phyloP scores from a whole-genome alignment of 2,888 invertebrate genomes.

The Acleris laterana region DNA sequence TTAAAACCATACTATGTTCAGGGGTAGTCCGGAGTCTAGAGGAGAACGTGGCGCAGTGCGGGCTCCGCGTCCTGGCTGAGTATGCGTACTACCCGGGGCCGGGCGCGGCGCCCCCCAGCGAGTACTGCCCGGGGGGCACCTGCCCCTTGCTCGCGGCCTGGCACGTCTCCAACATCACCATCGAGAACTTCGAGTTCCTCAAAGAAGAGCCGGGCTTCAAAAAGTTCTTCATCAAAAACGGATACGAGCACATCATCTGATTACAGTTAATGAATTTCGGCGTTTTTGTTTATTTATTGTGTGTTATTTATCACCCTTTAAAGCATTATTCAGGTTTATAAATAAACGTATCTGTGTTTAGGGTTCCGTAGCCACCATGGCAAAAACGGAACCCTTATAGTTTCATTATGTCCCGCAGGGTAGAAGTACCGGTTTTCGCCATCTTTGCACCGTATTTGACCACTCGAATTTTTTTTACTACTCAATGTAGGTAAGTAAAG shows the following conservation, averaged over 20 bases:
- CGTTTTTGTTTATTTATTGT: neutral
- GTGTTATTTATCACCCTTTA: neutral
- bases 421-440: too few species aligned
- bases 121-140: slow-evolving; percentile 69
- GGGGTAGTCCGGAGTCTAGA: slow-evolving; percentile 62
- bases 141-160: slow-evolving; percentile 72
- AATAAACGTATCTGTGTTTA: too few species aligned
- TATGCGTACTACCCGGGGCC: slow-evolving; percentile 69
- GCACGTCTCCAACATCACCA: slow-evolving; percentile 68
- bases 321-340: too few species aligned
- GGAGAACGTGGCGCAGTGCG: slow-evolving; percentile 63
- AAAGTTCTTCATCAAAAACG: slow-evolving; percentile 61
- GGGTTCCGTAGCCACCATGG: too few species aligned
- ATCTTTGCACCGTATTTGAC: too few species aligned
- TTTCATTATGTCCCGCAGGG: too few species aligned
- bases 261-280: neutral
- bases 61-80: slow-evolving; percentile 65
- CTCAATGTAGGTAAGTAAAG: too few species aligned
- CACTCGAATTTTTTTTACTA: too few species aligned
- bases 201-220: slow-evolving; percentile 66
- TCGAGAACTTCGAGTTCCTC: slow-evolving; percentile 74
- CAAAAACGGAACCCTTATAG: too few species aligned
- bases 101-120: slow-evolving; percentile 54
- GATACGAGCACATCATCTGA: slow-evolving; percentile 44
- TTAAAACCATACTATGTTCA: too few species aligned